phyloP scores from a whole-genome alignment of 2,888 invertebrate species.

The Resseliella maxima region DNA sequence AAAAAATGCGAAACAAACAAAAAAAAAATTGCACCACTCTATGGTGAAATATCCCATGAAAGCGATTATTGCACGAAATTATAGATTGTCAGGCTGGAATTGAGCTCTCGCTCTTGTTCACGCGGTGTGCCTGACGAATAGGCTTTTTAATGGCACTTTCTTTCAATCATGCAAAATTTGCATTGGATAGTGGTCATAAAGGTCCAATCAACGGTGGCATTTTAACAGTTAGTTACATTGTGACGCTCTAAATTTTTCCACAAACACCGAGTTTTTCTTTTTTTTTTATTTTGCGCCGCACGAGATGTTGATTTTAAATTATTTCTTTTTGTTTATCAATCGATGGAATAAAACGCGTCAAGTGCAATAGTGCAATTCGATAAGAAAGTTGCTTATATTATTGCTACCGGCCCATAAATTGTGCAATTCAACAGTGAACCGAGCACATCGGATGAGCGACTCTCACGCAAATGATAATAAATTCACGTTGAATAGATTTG shows the following conservation, averaged over 20 bases:
- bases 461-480: constrained; percentile 23
- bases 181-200: not conserved
- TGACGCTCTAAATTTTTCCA: constrained; percentile 5
- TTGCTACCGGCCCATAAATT: constrained; percentile 38
- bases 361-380: not conserved
- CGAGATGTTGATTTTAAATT: not conserved
- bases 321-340: not conserved
- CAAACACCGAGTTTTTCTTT: not conserved
- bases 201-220: not conserved
- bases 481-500: not conserved
- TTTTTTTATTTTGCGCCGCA: not conserved
- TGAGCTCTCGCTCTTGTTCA: too few species aligned
- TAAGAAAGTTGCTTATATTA: constrained; percentile 35
- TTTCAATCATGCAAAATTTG: not conserved
- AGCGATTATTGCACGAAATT: constrained; percentile 17
- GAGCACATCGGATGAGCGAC: not conserved
- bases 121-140: too few species aligned
- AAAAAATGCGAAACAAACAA: too few species aligned
- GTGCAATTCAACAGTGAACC: constrained; percentile 20
- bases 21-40: too few species aligned
- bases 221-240: not conserved
- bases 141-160: constrained; percentile 35
- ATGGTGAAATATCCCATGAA: not conserved
- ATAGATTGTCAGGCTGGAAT: not conserved
- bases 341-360: not conserved